phyloP scores from a whole-genome alignment of 1,140 invertebrate species.

The Neodiprion pinetum region DNA sequence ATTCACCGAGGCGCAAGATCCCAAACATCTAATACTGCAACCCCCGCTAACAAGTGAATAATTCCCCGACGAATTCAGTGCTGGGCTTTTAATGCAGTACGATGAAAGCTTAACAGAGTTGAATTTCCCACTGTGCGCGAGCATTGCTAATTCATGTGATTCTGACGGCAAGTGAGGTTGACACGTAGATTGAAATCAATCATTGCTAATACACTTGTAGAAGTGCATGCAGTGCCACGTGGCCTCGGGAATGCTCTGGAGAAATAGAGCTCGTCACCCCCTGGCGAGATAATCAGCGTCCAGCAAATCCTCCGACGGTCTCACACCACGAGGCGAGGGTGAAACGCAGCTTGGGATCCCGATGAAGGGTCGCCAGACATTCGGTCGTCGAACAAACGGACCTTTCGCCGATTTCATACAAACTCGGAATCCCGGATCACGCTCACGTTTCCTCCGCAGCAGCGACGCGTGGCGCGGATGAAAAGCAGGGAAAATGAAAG shows the following conservation, averaged over 20 bases:
- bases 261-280: conserved; percentile 1
- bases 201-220: conserved; percentile 5
- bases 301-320: not conserved
- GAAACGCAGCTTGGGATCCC: not conserved
- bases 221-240: not conserved
- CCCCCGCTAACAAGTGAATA: too few relatives aligned
- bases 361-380: not conserved
- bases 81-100: too few relatives aligned
- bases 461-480: too few relatives aligned
- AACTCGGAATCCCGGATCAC: not conserved
- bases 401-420: too few relatives aligned
- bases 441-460: too few relatives aligned
- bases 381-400: not conserved
- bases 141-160: too few relatives aligned
- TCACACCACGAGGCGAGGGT: not conserved
- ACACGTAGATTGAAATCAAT: conserved; percentile 1
- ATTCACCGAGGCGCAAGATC: too few relatives aligned
- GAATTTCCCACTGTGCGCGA: too few relatives aligned
- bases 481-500: too few relatives aligned
- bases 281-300: not conserved
- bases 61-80: too few relatives aligned
- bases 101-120: too few relatives aligned
- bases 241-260: conserved; percentile 8
- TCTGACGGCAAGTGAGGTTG: not conserved
- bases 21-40: too few relatives aligned